Conservation (phyloP, 2,113 vertebrate genomes). For the Rhegmatorhina hoffmannsi region DNA sequence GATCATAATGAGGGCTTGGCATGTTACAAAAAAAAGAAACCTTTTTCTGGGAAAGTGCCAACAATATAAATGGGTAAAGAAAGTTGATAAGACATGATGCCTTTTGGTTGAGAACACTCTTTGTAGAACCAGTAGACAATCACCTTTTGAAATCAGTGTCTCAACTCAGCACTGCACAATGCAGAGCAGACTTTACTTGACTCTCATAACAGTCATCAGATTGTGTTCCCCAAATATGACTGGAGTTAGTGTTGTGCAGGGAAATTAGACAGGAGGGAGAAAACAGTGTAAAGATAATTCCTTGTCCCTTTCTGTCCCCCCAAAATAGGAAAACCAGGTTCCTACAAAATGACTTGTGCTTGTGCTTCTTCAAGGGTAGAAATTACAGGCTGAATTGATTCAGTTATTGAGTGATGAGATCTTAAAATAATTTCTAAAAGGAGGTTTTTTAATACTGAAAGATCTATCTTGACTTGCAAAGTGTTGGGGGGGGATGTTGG, state of each 20-base stretch:
- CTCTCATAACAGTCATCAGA: not conserved
- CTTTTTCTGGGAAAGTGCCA: not conserved
- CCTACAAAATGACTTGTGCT: not conserved
- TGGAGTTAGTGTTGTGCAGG: not conserved
- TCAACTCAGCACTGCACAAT: not conserved
- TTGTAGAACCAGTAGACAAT: not conserved
- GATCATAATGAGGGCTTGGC: not conserved
- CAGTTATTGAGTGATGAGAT: not conserved
- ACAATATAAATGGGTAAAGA: not conserved
- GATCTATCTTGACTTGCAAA: not conserved
- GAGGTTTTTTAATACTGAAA: not conserved
- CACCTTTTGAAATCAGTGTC: not conserved
- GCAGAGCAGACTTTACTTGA: not conserved
- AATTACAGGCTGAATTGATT: not conserved
- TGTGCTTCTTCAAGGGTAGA: not conserved
- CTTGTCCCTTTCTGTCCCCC: not conserved
- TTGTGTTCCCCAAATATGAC: not conserved
- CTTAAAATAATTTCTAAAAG: not conserved
- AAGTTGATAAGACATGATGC: not conserved
- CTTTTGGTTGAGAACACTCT: not conserved
- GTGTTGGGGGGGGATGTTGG: rapidly evolving
- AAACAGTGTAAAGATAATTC: not conserved
- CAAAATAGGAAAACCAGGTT: not conserved
- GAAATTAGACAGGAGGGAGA: not conserved
- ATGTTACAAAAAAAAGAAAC: not conserved